Evolutionary conservation across 2,113 vertebrate genomes (phyloP), one percentile per base, ranked within the genome.

Genomic region (Aythya baeri): DNA sequence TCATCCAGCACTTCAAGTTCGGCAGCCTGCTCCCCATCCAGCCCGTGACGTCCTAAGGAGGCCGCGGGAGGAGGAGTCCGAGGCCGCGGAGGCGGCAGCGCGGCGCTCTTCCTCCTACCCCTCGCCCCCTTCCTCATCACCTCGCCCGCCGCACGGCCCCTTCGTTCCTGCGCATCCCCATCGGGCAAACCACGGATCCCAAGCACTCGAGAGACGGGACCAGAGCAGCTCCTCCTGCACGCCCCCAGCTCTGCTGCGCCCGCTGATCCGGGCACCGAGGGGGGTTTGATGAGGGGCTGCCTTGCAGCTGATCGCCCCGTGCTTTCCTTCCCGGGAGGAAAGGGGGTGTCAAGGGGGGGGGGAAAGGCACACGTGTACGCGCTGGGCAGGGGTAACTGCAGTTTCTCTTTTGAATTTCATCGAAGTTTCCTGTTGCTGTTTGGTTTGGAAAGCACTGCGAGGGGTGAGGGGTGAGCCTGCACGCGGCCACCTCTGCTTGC

Each of bases 1-100:
- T 99, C 96, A 99, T 99, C 98, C 99, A 99, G 96, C 99, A 99
- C 98, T 99, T 99, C 97, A 99, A 99, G 95, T 99, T 99, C 3
- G 99, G 99, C 91, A 99, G 99, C 97, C 98, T 99, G 96, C 98
- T 99, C 91, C 98, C 99, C 96, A 99, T 99, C 98, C 98, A 99
- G 87, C 98, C 99, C 1, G 98, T 97, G 72, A 98, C 97, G 6
- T 98, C 98, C 92, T 99, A 98, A 99, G 95, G 94, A 92, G 92
- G 74, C 78, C 1, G 4, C 38, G 62, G 92, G 67, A 93, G 77
- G 74, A 73, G 83, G 36, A 36, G 36, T 36, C 27, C 17, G 21
- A 81, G 31, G 77, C 91, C 38, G 73, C 10, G 20, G 95, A 94
- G 58, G 67, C 46, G 15, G 15, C 36, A 82, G 94, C 21, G 11